phyloP scores from a whole-genome alignment of 2,888 invertebrate genomes.

The Malthinus flaveolus region DNA sequence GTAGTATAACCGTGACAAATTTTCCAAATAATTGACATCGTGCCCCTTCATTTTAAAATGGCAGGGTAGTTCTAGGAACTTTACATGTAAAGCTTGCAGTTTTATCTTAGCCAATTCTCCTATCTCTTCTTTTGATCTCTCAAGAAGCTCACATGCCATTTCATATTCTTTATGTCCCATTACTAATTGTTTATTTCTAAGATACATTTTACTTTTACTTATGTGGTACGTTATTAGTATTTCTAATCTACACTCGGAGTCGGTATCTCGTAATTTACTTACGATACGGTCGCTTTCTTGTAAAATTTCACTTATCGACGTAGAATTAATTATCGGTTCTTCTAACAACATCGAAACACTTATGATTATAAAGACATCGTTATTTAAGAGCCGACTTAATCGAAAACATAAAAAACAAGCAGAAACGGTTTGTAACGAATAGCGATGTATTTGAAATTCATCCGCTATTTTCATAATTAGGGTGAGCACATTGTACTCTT shows the following conservation, averaged over 20 bases:
- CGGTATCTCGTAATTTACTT: constrained; percentile 1
- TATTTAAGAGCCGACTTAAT: constrained; percentile 33
- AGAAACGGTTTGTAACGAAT: constrained; percentile 34
- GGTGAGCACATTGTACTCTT: constrained; percentile 21
- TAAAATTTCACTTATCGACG: constrained; percentile 24
- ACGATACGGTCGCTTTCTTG: constrained; percentile 20
- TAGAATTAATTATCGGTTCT: constrained; percentile 25
- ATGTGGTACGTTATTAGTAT: constrained; percentile 25
- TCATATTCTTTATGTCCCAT: constrained; percentile 35
- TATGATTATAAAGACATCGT: constrained; percentile 33
- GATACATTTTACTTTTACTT: constrained; percentile 27
- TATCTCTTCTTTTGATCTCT: constrained; percentile 9
- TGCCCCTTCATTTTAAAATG: constrained; percentile 33
- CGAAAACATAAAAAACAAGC: constrained; percentile 37
- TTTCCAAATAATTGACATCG: constrained; percentile 7
- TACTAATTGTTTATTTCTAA: constrained; percentile 17
- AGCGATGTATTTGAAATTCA: constrained; percentile 41
- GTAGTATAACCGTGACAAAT: constrained; percentile 8
- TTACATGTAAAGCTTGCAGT: constrained; percentile 32
- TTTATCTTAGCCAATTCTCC: constrained; percentile 17
- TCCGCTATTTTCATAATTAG: constrained; percentile 36
- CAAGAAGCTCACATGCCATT: constrained; percentile 32
- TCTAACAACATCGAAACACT: constrained; percentile 37
- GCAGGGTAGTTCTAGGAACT: constrained; percentile 33
- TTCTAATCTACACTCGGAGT: constrained; percentile 3